Base-by-base conservation (phyloP, 2,797 vertebrate genomes). In the Tympanoctomys barrerae region DNA sequence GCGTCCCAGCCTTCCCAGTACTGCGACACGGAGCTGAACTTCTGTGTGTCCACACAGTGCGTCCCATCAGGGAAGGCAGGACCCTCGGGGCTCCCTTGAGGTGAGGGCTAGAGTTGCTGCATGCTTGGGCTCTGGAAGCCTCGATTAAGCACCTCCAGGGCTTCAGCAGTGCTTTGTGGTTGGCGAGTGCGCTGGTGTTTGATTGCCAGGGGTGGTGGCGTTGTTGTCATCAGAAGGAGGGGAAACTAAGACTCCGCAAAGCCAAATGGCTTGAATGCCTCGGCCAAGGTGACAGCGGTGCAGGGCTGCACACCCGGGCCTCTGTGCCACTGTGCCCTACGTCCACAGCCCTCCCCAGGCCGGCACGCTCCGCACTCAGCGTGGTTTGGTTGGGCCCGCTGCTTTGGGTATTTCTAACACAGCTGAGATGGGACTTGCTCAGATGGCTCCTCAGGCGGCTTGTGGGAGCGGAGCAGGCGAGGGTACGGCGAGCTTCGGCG, bases 161-260 rank as follows among this genome's bases (percentile, higher is more conserved):
- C 59, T n/a, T 64, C 31, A 21, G 14, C 3, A n/a, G 33, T 7
- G 5, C 59, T 59, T 22, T 18, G 49, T 42, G 5, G 66, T 36
- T 71, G 54, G 62, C 42, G 2, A 49, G 57, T 61, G 28, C 19
- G 19, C 9, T 21, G 61, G 24, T 49, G 11, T 1, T 2, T 39
- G 49, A 1, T 18, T 39, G 16, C 19, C 28, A 3, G 0, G 8
- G 18, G 66, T 39, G 46, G 12, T 3, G 1, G 26, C 0, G 11
- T 4, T 26, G 12, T 10, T 71, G 14, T 22, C 54, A 3, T 49
- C 49, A 2, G 7, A 14, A 0, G 0, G 62, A 68, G 84, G 46
- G 31, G 57, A 31, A 28, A 19, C 1, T 1, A 4, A 64, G 79
- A 36, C 36, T 77, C 9, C 2, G 54, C 0, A 28, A 92, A 84